Evolutionary conservation across 30 jellyfish, hydroid and myxozoan species (phyloP).

Genomic region (Clytia hemisphaerica): DNA sequence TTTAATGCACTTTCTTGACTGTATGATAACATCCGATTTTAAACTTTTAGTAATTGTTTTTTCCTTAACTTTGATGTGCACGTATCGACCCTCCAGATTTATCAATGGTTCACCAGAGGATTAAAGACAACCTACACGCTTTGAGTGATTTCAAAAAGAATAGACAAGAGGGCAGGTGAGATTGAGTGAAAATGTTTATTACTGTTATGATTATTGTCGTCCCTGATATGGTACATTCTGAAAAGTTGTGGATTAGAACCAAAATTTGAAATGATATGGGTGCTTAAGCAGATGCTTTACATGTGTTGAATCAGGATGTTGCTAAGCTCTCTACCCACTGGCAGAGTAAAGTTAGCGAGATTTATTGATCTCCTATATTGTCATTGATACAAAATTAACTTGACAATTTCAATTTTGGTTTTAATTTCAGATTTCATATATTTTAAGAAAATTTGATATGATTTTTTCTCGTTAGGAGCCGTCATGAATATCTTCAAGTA

Average conservation of each 20-base stretch:
- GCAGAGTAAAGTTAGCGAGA: too few relatives aligned
- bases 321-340: too few relatives aligned
- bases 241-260: too few relatives aligned
- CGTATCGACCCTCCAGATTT: constrained; percentile 73
- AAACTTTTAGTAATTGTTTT: neutral
- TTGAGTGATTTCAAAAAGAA: constrained; percentile 58
- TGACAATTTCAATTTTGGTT: neutral
- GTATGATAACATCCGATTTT: neutral
- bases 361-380: too few relatives aligned
- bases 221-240: too few relatives aligned
- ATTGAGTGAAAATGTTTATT: neutral
- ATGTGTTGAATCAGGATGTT: too few relatives aligned
- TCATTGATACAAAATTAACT: too few relatives aligned
- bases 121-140: constrained; percentile 81
- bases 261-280: too few relatives aligned
- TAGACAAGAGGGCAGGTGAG: constrained; percentile 83
- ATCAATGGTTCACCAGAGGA: constrained; percentile 57
- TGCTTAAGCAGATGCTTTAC: too few relatives aligned
- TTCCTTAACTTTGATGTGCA: constrained; percentile 39
- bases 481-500: constrained; percentile 66
- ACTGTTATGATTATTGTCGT: too few relatives aligned
- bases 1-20: neutral
- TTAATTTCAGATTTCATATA: neutral
- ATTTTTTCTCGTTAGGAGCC: constrained; percentile 55
- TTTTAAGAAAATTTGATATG: neutral